Evolutionary conservation across 2,797 vertebrate genomes (phyloP).

Genomic region (Phataginus tetradactyla): DNA sequence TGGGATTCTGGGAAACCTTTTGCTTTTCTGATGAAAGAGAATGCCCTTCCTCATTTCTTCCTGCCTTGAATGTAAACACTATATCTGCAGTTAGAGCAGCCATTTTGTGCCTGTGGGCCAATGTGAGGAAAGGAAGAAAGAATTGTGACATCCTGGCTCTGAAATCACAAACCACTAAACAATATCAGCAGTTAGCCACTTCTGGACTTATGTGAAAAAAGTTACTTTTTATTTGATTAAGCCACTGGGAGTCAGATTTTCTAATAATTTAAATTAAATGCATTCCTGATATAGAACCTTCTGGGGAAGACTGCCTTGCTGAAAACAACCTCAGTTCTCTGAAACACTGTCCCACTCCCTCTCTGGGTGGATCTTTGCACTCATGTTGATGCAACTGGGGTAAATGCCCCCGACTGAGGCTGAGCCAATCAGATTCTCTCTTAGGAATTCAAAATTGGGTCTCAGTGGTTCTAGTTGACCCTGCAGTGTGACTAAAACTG

Average conservation of each 20-base stretch:
- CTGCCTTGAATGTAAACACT: conserved; percentile 12
- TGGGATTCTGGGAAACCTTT: neutral
- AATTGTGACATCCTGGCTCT: conserved; percentile 19
- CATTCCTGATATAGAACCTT: neutral
- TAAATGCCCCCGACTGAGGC: neutral
- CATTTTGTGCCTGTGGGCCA: neutral
- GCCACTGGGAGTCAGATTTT: conserved; percentile 32
- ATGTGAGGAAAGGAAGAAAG: neutral
- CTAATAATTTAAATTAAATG: neutral
- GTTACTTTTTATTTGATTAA: conserved; percentile 46
- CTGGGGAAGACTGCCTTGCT: neutral
- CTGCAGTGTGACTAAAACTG: neutral
- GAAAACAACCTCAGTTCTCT: conserved; percentile 1
- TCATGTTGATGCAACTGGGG: neutral
- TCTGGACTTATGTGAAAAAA: conserved; percentile 6
- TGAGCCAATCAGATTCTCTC: neutral
- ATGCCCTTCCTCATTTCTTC: neutral
- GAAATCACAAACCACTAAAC: conserved; percentile 5
- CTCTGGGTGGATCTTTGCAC: neutral
- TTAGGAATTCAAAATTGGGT: neutral
- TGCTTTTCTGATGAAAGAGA: neutral
- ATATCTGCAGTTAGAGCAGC: neutral
- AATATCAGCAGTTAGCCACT: neutral
- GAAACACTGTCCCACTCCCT: neutral
- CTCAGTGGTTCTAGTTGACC: conserved; percentile 22